Evolutionary conservation across 2,113 vertebrate genomes (phyloP).

Genomic region (Grus americana): DNA sequence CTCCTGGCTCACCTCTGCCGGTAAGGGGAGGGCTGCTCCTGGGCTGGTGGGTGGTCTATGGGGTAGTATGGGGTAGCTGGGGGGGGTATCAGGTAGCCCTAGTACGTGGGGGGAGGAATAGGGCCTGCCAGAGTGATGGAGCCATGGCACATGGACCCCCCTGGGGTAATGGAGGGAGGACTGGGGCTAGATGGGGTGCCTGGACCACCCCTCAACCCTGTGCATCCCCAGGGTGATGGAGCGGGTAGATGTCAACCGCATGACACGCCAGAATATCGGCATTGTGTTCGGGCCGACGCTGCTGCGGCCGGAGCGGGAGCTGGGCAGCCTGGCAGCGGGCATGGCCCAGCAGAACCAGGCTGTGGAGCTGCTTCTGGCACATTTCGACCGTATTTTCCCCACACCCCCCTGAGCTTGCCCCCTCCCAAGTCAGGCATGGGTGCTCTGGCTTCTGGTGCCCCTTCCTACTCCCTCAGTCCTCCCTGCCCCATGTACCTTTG

Average conservation of each 20-base stretch:
- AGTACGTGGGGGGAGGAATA: background rate
- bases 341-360: constrained; percentile 87
- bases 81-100: rapidly evolving
- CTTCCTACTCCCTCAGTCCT: no score
- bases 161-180: no score
- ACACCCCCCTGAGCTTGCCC: background rate
- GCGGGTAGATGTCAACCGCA: constrained; percentile 81
- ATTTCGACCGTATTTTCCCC: constrained; percentile 79
- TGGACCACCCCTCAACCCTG: background rate
- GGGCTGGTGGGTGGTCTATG: background rate
- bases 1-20: constrained; percentile 85
- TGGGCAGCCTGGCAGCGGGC: constrained; percentile 81
- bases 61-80: background rate
- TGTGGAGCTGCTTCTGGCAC: constrained; percentile 86
- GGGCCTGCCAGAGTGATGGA: background rate
- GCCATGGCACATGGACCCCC: no score
- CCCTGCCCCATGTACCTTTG: background rate
- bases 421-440: no score
- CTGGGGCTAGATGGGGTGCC: background rate
- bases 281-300: constrained; percentile 94
- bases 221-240: constrained; percentile 80
- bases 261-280: constrained; percentile 92
- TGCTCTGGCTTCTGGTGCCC: no score
- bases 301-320: constrained; percentile 86
- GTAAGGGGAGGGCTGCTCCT: constrained; percentile 49